Base-by-base conservation (phyloP, 23 tunicate species). In the Ciona savignyi region DNA sequence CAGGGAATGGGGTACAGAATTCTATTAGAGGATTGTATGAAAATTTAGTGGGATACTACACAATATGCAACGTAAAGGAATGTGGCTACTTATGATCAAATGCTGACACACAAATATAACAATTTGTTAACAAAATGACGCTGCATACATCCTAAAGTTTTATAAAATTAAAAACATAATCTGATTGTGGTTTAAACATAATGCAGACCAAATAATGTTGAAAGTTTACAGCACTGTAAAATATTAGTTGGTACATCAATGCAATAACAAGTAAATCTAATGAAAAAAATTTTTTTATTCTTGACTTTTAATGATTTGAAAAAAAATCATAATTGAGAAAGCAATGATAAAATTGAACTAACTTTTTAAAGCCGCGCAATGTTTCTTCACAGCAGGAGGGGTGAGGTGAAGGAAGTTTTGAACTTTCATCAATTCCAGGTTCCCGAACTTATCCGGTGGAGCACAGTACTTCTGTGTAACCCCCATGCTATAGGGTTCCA, bases 321-420 rank as follows among this genome's bases (percentile, higher is more conserved):
- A 42, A 42, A 42, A 42, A 42, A n/a, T n/a, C n/a, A n/a, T n/a
- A n/a, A n/a, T n/a, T n/a, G n/a, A n/a, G n/a, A n/a, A n/a, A n/a
- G n/a, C n/a, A n/a, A n/a, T n/a, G n/a, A n/a, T n/a, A n/a, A n/a
- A n/a, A n/a, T n/a, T 65, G 15, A 11, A 63, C 67, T 63, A 9
- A 84, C 90, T 65, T 76, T 80, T 91, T 51, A 91, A 68, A 6
- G 60, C 79, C n/a, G 76, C 56, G 63, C 97, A 91, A 60, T 91
- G 91, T 32, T 80, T 76, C 65, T 91, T 72, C 21, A 91, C 62
- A 25, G 90, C 85, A 2, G 97, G 97, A 0, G 97, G 97, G 1
- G 97, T 84, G 3, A 80, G 60, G 51, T 91, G 97, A 28, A 91
- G 78, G 65, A 91, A 91, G 62, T 91, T 91, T 70, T 91, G 97